phyloP scores from a whole-genome alignment of 2,797 vertebrate genomes.

The Graptemys geographica region DNA sequence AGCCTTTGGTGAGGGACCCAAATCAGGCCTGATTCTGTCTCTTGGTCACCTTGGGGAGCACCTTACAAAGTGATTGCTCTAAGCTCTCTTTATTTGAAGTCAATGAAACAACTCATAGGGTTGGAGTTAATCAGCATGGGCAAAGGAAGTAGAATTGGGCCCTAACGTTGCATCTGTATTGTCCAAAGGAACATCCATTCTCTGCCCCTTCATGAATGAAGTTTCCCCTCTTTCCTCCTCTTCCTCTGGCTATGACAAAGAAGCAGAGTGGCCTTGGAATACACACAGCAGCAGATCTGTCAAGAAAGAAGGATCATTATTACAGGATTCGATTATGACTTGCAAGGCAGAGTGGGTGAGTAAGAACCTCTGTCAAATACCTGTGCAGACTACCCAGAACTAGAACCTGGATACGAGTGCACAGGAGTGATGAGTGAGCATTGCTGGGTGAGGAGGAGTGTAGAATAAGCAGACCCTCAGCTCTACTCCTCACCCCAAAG shows the following conservation, averaged over 20 bases:
- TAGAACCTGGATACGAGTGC: fast-evolving
- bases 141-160: background rate
- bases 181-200: background rate
- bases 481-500: background rate
- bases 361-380: background rate
- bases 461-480: background rate
- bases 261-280: background rate
- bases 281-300: background rate
- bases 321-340: background rate
- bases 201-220: background rate
- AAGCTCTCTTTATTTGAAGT: background rate
- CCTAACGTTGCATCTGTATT: background rate
- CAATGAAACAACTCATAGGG: fast-evolving
- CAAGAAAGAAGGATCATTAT: background rate
- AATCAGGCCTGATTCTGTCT: background rate
- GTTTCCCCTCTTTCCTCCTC: background rate
- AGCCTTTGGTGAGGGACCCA: background rate
- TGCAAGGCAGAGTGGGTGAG: background rate
- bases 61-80: background rate
- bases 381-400: fast-evolving
- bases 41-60: background rate
- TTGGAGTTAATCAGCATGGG: background rate
- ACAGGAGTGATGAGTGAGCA: background rate
- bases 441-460: background rate
- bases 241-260: background rate